Evolutionary conservation across 2,888 invertebrate genomes (phyloP).

Genomic region (Ditula angustiorana): DNA sequence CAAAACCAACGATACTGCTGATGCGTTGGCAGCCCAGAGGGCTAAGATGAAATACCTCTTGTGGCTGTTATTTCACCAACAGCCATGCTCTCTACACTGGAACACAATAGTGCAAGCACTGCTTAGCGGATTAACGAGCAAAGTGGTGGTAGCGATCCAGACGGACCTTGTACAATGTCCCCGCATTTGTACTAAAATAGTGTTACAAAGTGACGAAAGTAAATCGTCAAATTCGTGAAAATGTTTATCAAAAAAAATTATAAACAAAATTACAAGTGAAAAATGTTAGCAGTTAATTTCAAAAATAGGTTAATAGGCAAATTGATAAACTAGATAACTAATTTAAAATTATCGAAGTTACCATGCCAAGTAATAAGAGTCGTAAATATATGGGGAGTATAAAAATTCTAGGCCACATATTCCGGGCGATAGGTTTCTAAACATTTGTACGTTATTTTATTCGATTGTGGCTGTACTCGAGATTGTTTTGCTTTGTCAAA

Average conservation of each 20-base stretch:
- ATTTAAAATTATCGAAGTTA: constrained; percentile 10
- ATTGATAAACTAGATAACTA: constrained; percentile 29
- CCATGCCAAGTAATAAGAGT: constrained; percentile 22
- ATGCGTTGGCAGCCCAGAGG: too few relatives aligned
- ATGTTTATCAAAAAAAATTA: neutral
- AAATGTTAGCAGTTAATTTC: constrained; percentile 7
- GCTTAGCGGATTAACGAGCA: too few relatives aligned
- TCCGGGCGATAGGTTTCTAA: constrained; percentile 24
- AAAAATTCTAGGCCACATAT: constrained; percentile 37
- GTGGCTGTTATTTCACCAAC: too few relatives aligned
- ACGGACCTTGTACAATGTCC: too few relatives aligned
- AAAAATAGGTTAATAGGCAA: constrained; percentile 19
- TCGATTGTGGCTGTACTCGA: constrained; percentile 11
- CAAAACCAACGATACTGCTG: too few relatives aligned
- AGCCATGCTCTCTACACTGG: too few relatives aligned
- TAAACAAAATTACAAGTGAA: neutral
- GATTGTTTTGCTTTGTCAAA: constrained; percentile 15
- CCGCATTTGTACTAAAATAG: too few relatives aligned
- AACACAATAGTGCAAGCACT: too few relatives aligned
- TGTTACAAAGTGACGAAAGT: too few relatives aligned
- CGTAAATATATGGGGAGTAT: constrained; percentile 32
- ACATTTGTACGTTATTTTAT: constrained; percentile 26
- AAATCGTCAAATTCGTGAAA: too few relatives aligned
- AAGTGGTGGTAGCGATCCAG: too few relatives aligned
- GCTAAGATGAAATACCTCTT: too few relatives aligned